Evolutionary conservation across 2,888 invertebrate species (phyloP).

Genomic region (Drosophila parthenogenetica): DNA sequence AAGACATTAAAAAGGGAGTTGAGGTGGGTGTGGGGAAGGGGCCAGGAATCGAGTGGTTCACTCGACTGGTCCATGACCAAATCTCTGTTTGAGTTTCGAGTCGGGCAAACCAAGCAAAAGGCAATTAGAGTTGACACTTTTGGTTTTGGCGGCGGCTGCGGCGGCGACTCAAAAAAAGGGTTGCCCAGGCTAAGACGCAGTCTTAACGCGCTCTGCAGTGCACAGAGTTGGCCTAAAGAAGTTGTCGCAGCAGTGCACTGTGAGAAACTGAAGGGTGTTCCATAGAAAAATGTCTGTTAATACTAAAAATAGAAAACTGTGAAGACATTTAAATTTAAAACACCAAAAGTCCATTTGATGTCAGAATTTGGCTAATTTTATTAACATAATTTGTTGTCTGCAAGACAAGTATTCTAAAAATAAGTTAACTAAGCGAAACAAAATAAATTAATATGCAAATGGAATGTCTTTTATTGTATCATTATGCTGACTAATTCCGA

Average conservation of each 20-base stretch:
- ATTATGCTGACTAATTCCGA: no score
- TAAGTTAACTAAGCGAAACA: no score
- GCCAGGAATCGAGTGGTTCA: conserved; percentile 5
- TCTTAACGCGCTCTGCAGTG: not conserved
- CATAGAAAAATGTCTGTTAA: no score
- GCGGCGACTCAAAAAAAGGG: conserved; percentile 14
- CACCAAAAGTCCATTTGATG: no score
- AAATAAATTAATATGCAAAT: no score
- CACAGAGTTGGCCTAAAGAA: conserved; percentile 53
- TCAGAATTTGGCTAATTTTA: no score
- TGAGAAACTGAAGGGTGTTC: not conserved
- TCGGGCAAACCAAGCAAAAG: conserved; percentile 77
- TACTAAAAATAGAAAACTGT: no score
- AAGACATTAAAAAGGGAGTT: not conserved
- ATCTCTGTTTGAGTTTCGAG: conserved; percentile 64
- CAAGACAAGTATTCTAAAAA: no score
- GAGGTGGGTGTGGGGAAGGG: conserved; percentile 11
- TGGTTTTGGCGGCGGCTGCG: conserved; percentile 43
- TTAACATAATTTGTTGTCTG: no score
- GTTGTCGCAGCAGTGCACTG: conserved; percentile 46
- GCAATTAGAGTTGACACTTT: conserved; percentile 84
- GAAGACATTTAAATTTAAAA: no score
- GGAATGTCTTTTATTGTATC: no score
- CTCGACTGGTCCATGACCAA: conserved; percentile 61
- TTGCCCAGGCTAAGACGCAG: conserved; percentile 24